Evolutionary conservation across 2,888 invertebrate species (phyloP), one percentile per base, ranked within the genome.

Genomic region (Xylota sylvarum): DNA sequence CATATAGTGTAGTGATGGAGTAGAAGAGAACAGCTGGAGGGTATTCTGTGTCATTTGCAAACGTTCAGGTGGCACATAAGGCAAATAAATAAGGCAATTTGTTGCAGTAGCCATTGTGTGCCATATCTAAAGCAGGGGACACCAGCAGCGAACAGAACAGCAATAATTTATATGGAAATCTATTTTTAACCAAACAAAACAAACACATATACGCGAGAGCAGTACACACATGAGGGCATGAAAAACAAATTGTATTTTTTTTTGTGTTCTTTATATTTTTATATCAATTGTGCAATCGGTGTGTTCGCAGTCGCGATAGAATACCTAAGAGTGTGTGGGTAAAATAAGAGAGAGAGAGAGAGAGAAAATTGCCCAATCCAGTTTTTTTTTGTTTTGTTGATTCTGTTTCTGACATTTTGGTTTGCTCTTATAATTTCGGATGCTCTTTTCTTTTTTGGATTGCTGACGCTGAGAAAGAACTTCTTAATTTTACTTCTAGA

Each of bases 101-200:
- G 81, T 19, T 67, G 76, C 60, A 65, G 14, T 72, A 60, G 56
- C 70, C 37, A 73, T 70, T 84, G 79, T 74, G 50, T 69, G 58
- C 14, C 27, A 30, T 56, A 46, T 64, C 27, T 52, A 4, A 58
- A 48, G 14, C 55, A 50, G 72, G 64, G 81, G 64, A 81, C 72
- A 72, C 62, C 70, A 72, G 65, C 69, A 65, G 64, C 60, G 37
- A 80, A 70, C 69, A 70, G 69, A 76, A 48, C 78, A 62, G 73
- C 55, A 72, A 82, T 84, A 78, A 74, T 87, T 87, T 83, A 74
- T 72, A 87, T 87, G 83, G 83, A 87, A 79, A 74, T 87, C 87
- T 87, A 87, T 87, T 87, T 87, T 74, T 87, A 87, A 72, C 87
- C 65, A 87, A 87, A 83, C 83, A 83, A 83, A 83, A 83, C 87